Base-by-base conservation (phyloP, 2,888 invertebrate genomes). In the Pardosa pseudoannulata region DNA sequence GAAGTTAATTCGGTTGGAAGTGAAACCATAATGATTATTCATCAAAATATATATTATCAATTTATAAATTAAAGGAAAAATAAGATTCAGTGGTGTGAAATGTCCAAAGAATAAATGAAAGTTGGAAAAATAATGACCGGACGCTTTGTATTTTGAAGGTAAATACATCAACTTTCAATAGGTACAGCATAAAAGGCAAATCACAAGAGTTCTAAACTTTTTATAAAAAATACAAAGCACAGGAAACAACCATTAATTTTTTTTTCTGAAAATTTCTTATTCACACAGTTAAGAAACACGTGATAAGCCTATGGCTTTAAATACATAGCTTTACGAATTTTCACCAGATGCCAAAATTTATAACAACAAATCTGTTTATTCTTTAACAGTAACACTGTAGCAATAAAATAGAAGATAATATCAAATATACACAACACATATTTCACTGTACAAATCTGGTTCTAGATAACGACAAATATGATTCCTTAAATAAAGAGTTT, bases 381-480 rank as follows among this genome's bases (percentile, higher is more conserved):
- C 75, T 76, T 76, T 36, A 85, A 85, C 83, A 85, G 56, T 78
- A 85, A 85, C 78, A 78, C 73, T 67, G 70, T 75, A 81, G 83
- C 83, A 78, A 46, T 78, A 85, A 85, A 85, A 85, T 85, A 85
- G 78, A 85, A 67, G 78, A 68, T 78, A 73, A 83, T 83, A 83
- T 83, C 78, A 78, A 78, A 85, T 85, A 50, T 85, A 85, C 83
- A 85, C 76, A 85, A 78, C 83, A 85, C 73, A 79, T 85, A 85
- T 36, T 85, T 78, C 56, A 78, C 78, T 78, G 72, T 85, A 85
- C 83, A 85, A 68, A 85, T 73, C 78, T 85, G 83, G 32, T 64
- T 70, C 83, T 85, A 79, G 70, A 64, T 76, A 65, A 83, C 56
- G 83, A 78, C 73, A 78, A 78, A 72, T 50, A 85, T 72, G 46